Evolutionary conservation across 2,797 vertebrate species (phyloP), one percentile per base, ranked within the genome.

Genomic region (Urophycis tenuis): DNA sequence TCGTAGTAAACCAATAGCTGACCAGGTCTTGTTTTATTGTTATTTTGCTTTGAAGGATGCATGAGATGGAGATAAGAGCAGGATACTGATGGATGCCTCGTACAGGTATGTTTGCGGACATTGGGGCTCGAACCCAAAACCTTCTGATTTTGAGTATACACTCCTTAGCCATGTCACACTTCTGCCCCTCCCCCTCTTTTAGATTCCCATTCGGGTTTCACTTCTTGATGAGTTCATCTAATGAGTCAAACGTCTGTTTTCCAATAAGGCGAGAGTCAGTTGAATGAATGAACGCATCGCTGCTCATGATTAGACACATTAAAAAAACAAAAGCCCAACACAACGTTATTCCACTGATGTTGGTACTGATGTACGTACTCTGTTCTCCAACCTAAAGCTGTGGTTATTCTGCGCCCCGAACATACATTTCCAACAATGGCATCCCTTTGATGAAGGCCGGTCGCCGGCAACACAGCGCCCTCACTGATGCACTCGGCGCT

Each of bases 161-260:
- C 77, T 17, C 17, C 11, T 45, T 45, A 49, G 45, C 45, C 45
- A 49, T 9, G 6, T 36, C 9, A 36, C 45, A 19, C 19, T 49
- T 17, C 45, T 49, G 45, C 36, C 36, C 36, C 39, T 15, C 39
- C 39, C 45, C 75, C 67, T 45, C 39, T 75, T 85, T 14, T 39
- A 11, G 36, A 39, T 39, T 39, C 36, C 11, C 70, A 83, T 82
- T 87, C 85, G 64, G 74, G 81, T 87, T 90, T 85, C 75, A 86
- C 80, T 81, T 83, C 79, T 82, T 82, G 60, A 87, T 88, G 90
- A 87, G 88, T n/a, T n/a, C n/a, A n/a, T n/a, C 86, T 73, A 88
- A 89, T 91, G 88, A 89, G 88, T 90, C 84, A 84, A 84, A 32
- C 86, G 88, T 90, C n/a, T n/a, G n/a, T n/a, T n/a, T 84, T 80